Evolutionary conservation across 2,888 invertebrate genomes (phyloP), one percentile per base, ranked within the genome.

Genomic region (Cristatella mucedo): DNA sequence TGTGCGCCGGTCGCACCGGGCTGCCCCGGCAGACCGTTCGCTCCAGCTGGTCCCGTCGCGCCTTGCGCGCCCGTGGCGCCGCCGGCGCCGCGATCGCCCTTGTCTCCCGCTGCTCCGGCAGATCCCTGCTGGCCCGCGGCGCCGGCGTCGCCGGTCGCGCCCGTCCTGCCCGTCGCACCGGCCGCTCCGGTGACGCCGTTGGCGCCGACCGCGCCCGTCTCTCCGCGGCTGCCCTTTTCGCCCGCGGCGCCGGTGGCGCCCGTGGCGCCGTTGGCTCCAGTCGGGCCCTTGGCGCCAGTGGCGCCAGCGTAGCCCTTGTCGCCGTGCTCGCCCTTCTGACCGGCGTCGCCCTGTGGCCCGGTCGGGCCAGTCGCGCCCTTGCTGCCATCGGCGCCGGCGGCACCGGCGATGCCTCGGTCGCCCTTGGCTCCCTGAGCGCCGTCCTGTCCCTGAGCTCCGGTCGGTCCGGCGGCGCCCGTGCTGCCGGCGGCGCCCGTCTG

Each of bases 301-400:
- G 16, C 16, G 4, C 38, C 38, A 13, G 16, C 7, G 16, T 13
- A 13, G 4, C 38, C 38, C n/a, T 7, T 38, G 31, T 34, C 18
- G n/a, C 38, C 38, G 21, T 13, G 21, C 16, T 11, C n/a, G 16
- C 13, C 33, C 9, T 26, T n/a, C 11, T 26, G n/a, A 6, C 29
- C 37, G 3, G 22, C 21, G 4, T 16, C 9, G 26, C 39, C 41
- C 5, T 18, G 6, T 15, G 29, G 29, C 13, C 31, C 33, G 18
- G 22, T 15, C 15, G 36, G 40, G 38, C 45, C 45, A 32, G 41
- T 2, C 21, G 33, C 38, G 29, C 45, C 45, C 11, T 33, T 16
- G 6, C 39, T 38, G 16, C 46, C 46, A 26, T 29, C 7, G 16
- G 45, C 34, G 13, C 45, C 45, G 29, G 41, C 9, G 2, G 41